Base-by-base conservation (phyloP, 2,797 vertebrate species). In the Dipus sagitta region DNA sequence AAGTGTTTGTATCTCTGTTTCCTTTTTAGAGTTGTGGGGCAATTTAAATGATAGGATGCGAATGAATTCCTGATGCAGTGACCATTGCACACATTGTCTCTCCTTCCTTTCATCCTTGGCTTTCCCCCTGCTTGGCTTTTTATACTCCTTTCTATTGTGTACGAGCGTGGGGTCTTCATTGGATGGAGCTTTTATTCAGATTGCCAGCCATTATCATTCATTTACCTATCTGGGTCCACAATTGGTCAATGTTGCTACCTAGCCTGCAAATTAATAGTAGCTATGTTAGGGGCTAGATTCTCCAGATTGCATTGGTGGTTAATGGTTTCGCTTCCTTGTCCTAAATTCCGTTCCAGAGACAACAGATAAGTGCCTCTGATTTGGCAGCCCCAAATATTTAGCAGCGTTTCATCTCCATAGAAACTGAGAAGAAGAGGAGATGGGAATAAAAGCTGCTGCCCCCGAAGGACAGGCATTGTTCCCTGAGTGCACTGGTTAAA, bases 341-440 rank as follows among this genome's bases (percentile, higher is more conserved):
- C 47, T 11, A 20, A 64, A 88, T 64, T 94, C 21, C 79, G 14
- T 75, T 74, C 26, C 42, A 90, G 38, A 54, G 34, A 42, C 76
- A 92, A 86, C 38, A 78, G 80, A 85, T 78, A 90, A 80, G 8
- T 64, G 28, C 32, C 68, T 89, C 18, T 24, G 38, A 32, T 62
- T 90, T 92, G 68, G 71, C 83, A 88, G 21, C 4, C 68, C 67
- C 65, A 93, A 90, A 95, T 94, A 90, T 90, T 95, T 96, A 90
- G 74, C 75, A 67, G 83, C 82, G 71, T 23, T 96, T 88, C 74
- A 85, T 90, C 28, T 96, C 88, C 78, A 85, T 90, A 92, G 85
- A 93, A 90, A 95, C 72, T 30, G 92, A 65, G n/a, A 93, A 81
- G 30, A 72, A 76, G 82, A 52, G 15, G 75, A 91, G 65, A 88